These are phyloP conservation scores for Meganola albula DNA, from an alignment of 2,888 invertebrate species.

Conservation along the genomic window DNA sequence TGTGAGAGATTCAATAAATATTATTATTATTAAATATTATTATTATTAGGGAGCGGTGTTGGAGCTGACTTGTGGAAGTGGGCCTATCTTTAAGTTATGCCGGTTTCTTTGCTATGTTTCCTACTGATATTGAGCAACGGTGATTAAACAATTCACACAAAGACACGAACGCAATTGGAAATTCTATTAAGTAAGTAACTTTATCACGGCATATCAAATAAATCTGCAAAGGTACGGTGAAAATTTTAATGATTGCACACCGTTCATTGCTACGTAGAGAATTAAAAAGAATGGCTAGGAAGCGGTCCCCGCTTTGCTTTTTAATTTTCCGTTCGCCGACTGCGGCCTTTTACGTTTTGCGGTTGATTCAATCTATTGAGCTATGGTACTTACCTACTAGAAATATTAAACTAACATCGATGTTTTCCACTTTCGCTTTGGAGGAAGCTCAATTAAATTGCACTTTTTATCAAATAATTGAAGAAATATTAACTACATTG, in stretches of 20 bases:
- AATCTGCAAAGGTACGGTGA: conserved; percentile 49
- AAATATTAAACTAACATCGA: conserved; percentile 21
- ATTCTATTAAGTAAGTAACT: conserved; percentile 40
- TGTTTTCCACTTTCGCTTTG: conserved; percentile 4
- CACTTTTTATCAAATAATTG: too few species aligned
- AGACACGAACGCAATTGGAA: too few species aligned
- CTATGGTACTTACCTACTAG: conserved; percentile 30
- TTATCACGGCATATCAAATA: conserved; percentile 44
- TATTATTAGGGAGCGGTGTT: too few species aligned
- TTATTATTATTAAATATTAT: too few species aligned
- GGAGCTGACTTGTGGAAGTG: too few species aligned
- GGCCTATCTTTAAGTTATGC: too few species aligned
- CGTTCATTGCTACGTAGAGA: conserved; percentile 52
- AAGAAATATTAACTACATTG: too few species aligned
- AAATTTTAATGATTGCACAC: conserved; percentile 65
- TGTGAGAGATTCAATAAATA: too few species aligned
- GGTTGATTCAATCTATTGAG: conserved; percentile 44
- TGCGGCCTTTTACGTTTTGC: conserved; percentile 46
- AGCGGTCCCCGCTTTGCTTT: conserved; percentile 60
- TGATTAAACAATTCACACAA: too few species aligned
- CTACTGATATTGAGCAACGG: too few species aligned
- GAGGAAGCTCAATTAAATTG: too few species aligned
- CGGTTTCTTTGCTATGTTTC: too few species aligned
- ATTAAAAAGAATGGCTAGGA: conserved; percentile 70
- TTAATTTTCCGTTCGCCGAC: conserved; percentile 72